Evolutionary conservation across 2,888 invertebrate genomes (phyloP), one percentile per base, ranked within the genome.

Genomic region (Phyllotreta cruciferae): DNA sequence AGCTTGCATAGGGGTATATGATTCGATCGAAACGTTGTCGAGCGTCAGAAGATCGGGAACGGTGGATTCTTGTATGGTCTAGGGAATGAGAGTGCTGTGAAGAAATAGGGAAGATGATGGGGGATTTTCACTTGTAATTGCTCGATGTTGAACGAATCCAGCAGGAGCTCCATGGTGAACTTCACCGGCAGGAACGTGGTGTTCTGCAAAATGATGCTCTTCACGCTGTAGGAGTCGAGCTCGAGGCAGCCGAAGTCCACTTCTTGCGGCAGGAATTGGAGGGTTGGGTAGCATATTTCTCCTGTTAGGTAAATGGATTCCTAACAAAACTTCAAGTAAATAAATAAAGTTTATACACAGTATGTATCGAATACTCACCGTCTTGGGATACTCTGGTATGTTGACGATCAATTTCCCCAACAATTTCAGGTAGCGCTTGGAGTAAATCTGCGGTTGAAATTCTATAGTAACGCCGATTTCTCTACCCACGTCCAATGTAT

Each of bases 271-370:
- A 83, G 76, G 57, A 90, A 80, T 42, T 82, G 81, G 53, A 91
- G 76, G 73, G 90, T 89, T 0, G 91, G 91, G 75, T 86, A 90
- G 79, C 88, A 87, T 1, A 91, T 85, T 77, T 84, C 85, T 37
- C 88, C 90, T 49, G 79, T 80, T 45, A 91, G 76, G 67, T 84
- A 83, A 52, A 91, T 82, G 63, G 82, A 82, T 73, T 90, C 89
- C 90, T 91, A 74, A 63, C 83, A 75, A 57, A 57, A n/a, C n/a
- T n/a, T n/a, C n/a, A n/a, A n/a, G n/a, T n/a, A n/a, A n/a, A n/a
- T n/a, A n/a, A n/a, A n/a, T n/a, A n/a, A n/a, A n/a, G n/a, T n/a
- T n/a, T n/a, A n/a, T n/a, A n/a, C n/a, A n/a, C n/a, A n/a, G n/a
- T n/a, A n/a, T n/a, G n/a, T n/a, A n/a, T 42, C 47, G 61, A 44